A percentile compares a stretch with the other conserved stretches of the same genome.
phyloP scores from a whole-genome alignment of 2,797 vertebrate species.

The Anableps anableps region DNA sequence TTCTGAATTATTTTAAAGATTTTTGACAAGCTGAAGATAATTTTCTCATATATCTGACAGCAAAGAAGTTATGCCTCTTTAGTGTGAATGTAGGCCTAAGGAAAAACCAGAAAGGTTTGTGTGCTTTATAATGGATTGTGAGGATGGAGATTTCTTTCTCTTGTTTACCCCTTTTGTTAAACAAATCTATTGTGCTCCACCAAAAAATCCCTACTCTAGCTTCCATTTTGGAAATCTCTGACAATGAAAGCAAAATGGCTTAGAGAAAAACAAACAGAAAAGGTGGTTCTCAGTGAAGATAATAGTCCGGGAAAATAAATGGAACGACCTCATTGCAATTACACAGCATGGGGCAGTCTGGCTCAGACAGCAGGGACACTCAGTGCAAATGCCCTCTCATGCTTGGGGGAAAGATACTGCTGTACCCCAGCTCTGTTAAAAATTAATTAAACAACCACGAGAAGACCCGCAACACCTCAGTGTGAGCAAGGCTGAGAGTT shows the following conservation, averaged over 20 bases:
- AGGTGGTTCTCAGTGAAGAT: conserved; percentile 37
- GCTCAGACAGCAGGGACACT: conserved; percentile 12
- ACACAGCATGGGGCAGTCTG: conserved; percentile 12
- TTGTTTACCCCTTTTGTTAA: conserved; percentile 36
- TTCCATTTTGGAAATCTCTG: conserved; percentile 34
- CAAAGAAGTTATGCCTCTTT: neutral
- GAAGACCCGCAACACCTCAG: neutral
- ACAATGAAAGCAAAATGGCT: conserved; percentile 43
- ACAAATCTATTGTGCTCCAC: conserved; percentile 21
- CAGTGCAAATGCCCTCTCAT: neutral
- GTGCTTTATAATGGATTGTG: conserved; percentile 27
- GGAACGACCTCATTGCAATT: conserved; percentile 46
- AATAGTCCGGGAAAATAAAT: conserved; percentile 35
- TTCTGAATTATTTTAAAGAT: neutral
- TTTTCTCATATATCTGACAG: neutral
- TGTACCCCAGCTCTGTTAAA: neutral
- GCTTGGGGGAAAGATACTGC: neutral
- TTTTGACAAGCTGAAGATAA: neutral
- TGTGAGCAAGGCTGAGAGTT: conserved; percentile 2
- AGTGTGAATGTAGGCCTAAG: neutral
- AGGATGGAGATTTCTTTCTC: conserved; percentile 23
- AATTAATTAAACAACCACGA: conserved; percentile 14
- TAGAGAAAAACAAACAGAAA: conserved; percentile 40
- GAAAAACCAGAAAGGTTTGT: neutral
- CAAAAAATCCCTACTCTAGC: conserved; percentile 48